Evolutionary conservation across 1,140 invertebrate genomes (phyloP).

Genomic region (Drosophila oshimai): DNA sequence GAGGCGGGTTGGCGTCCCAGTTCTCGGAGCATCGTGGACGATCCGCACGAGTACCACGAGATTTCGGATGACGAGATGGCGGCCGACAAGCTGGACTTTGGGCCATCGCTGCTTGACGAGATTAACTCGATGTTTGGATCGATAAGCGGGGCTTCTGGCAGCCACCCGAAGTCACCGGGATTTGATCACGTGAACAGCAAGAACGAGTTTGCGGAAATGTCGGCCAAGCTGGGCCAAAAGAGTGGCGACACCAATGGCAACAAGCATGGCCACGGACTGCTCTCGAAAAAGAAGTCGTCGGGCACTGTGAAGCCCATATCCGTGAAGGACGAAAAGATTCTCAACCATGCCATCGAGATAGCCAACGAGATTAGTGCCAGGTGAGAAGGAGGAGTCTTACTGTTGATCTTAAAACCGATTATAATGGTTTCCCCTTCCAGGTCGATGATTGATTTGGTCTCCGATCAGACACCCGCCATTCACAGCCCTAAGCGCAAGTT

Average conservation of each 20-base stretch:
- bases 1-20: conserved; percentile 47
- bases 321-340: conserved; percentile 94
- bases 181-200: conserved; percentile 86
- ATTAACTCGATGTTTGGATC: conserved; percentile 97
- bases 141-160: conserved; percentile 81
- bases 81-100: conserved; percentile 90
- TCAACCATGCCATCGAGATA: conserved; percentile 96
- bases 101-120: conserved; percentile 96
- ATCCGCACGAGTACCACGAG: conserved; percentile 94
- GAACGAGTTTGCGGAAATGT: conserved; percentile 88
- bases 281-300: conserved; percentile 88
- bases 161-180: conserved; percentile 84
- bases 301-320: conserved; percentile 96
- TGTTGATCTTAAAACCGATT: too few relatives aligned
- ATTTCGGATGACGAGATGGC: conserved; percentile 93
- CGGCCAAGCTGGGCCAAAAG: conserved; percentile 83
- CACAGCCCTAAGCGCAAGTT: conserved; percentile 93
- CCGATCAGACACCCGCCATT: conserved; percentile 87
- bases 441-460: conserved; percentile 92
- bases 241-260: conserved; percentile 67
- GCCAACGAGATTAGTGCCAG: conserved; percentile 95
- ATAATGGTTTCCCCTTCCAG: conserved; percentile 47
- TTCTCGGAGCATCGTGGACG: conserved; percentile 51
- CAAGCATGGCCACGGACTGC: conserved; percentile 57
- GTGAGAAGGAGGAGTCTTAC: conserved; percentile 55